Base-by-base conservation (phyloP, 2,797 vertebrate genomes). In the Mus caroli region DNA sequence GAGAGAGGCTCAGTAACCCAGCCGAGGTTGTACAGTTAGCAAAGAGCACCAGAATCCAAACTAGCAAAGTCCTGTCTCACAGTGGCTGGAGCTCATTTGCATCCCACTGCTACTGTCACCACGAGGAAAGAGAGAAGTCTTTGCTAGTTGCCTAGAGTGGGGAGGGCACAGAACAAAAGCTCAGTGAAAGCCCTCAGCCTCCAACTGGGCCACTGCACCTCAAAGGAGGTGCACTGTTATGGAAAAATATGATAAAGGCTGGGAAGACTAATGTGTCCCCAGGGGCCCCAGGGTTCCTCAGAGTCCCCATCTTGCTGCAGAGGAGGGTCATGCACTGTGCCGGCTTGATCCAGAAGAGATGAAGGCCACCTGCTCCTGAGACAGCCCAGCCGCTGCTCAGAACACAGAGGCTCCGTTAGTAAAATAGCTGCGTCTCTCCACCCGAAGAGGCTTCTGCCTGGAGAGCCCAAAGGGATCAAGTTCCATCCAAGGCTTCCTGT, bases 221-320 rank as follows among this genome's bases (percentile, higher is more conserved):
- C 94, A 89, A 93, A 96, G 88, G 88, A 78, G 95, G 86, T 84
- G 90, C 46, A 62, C 58, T 96, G 95, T 96, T 95, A 88, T 97
- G 97, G 97, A 96, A 97, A 97, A 87, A 97, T 96, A 92, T 96
- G 94, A 97, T 97, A 97, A 96, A 95, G 86, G 50, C 78, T 91
- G 80, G 88, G 93, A 96, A 97, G 94, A 94, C n/a, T 34, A 94
- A 96, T 85, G 73, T 97, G 93, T 98, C 95, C 94, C 40, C 46
- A 89, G 60, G 95, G 88, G 75, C 88, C 67, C 84, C 82, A 71
- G 69, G 88, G 91, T 75, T 93, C 69, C 87, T 90, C 77, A 26
- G 87, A 94, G 84, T 82, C 43, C 56, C 34, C 71, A 58, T 7
- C 26, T 50, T 58, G 85, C 85, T 89, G 31, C 87, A 24, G 86